Evolutionary conservation across 1,140 invertebrate genomes (phyloP).

Genomic region (Calephelis virginiensis): DNA sequence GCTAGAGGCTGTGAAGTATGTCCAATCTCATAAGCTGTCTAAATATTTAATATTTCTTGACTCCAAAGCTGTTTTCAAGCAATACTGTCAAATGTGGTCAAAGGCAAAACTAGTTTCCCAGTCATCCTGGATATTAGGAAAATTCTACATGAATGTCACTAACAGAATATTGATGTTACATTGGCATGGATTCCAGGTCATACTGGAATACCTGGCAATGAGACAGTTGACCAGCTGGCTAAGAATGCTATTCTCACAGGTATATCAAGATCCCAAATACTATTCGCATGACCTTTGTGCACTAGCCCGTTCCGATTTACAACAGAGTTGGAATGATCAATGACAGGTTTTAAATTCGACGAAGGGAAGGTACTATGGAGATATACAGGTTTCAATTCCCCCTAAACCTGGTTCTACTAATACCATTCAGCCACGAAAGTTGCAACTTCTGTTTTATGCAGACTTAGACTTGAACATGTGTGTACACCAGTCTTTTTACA

Average conservation of each 20-base stretch:
- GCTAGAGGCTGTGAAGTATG: conserved; percentile 15
- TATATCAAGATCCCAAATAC: background rate
- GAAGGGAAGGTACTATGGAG: background rate
- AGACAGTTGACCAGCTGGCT: background rate
- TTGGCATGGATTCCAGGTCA: conserved; percentile 20
- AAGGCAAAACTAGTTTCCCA: conserved; percentile 9
- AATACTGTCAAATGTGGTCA: conserved; percentile 13
- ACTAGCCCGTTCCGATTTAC: background rate
- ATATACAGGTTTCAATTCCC: too few relatives aligned
- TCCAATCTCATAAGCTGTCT: conserved; percentile 19
- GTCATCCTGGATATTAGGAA: conserved; percentile 20
- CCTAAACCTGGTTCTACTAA: too few relatives aligned
- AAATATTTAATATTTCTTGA: conserved; percentile 22
- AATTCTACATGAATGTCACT: background rate
- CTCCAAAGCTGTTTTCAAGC: conserved; percentile 20
- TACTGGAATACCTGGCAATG: too few relatives aligned
- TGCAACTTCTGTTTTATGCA: too few relatives aligned
- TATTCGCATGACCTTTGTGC: background rate
- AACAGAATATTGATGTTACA: too few relatives aligned
- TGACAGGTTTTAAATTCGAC: background rate
- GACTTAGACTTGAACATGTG: too few relatives aligned
- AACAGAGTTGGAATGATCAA: background rate
- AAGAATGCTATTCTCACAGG: background rate
- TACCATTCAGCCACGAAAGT: too few relatives aligned
- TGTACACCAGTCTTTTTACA: too few relatives aligned